Percentiles rank a stretch among this genome's conserved stretches.
Evolutionary conservation across 2,797 vertebrate genomes (phyloP).

Genomic region (Sebastes jordani): DNA sequence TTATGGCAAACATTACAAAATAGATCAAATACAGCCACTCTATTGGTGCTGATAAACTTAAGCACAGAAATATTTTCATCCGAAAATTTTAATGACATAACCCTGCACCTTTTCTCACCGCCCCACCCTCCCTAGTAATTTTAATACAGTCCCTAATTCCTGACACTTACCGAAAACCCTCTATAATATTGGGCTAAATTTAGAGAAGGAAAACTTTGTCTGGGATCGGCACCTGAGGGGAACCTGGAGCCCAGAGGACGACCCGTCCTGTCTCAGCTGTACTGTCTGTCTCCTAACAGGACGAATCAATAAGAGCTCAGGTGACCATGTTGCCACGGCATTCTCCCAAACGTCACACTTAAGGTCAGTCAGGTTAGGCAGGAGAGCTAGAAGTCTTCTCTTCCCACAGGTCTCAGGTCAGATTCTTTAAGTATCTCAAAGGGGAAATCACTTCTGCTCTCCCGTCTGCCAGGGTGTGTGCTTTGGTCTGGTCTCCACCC

Average conservation of each 20-base stretch:
- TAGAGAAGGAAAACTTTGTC: background rate
- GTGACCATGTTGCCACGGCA: slow-evolving; percentile 45
- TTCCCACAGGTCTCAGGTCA: slow-evolving; percentile 12
- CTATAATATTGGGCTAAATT: background rate
- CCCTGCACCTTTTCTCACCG: background rate
- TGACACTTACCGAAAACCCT: background rate
- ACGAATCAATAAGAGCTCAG: slow-evolving; percentile 59
- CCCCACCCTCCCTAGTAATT: background rate
- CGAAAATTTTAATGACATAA: background rate
- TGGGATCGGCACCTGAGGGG: background rate
- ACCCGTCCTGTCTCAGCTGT: slow-evolving; percentile 36
- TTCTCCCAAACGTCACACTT: slow-evolving; percentile 60
- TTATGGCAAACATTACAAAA: background rate
- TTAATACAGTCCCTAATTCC: slow-evolving; percentile 8
- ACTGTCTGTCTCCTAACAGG: slow-evolving; percentile 12
- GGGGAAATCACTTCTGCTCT: slow-evolving; percentile 3
- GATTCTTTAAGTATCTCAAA: background rate
- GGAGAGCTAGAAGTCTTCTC: slow-evolving; percentile 8
- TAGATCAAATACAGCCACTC: background rate
- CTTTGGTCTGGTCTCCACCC: slow-evolving; percentile 53
- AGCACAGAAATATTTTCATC: background rate
- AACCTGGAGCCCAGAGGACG: slow-evolving; percentile 22
- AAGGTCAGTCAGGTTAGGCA: slow-evolving; percentile 51
- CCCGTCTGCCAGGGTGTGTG: slow-evolving; percentile 30
- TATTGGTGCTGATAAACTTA: background rate